Percentiles rank a stretch among this genome's conserved stretches.
Conservation (phyloP, 2,797 vertebrate genomes). For the Sebastolobus altivelis region DNA sequence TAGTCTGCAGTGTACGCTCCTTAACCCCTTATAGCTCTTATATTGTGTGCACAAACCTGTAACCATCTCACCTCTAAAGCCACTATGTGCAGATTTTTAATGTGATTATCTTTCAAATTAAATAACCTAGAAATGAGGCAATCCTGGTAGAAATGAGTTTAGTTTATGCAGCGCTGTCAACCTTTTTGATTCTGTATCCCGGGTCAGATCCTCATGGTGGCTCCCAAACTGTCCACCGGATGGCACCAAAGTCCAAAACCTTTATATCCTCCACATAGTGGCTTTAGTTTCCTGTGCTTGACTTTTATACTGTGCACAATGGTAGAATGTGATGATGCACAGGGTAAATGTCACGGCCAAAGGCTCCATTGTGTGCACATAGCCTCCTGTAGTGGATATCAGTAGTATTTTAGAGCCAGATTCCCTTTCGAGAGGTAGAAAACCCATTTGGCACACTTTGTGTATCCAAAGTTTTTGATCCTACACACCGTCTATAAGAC, state of each 20-base stretch:
- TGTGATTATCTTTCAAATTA: not conserved
- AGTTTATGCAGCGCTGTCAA: not conserved
- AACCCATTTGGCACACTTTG: too few species aligned
- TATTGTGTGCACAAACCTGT: not conserved
- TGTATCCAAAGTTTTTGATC: too few species aligned
- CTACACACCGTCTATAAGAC: too few species aligned
- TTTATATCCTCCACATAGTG: not conserved
- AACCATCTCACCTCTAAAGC: slow-evolving; percentile 14
- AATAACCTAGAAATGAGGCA: not conserved
- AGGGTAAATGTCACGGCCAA: too few species aligned
- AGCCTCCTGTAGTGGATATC: too few species aligned
- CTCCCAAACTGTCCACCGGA: not conserved
- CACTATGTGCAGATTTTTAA: not conserved
- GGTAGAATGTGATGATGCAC: too few species aligned
- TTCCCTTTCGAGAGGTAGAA: too few species aligned
- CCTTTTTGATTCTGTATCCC: not conserved
- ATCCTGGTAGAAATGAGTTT: not conserved
- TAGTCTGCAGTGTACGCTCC: not conserved
- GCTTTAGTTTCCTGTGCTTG: slow-evolving; percentile 6
- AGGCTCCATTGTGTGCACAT: too few species aligned
- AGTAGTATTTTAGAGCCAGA: too few species aligned
- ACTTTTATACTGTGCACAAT: too few species aligned
- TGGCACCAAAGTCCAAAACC: not conserved
- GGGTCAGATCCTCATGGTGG: not conserved
- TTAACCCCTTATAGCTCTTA: not conserved